These are phyloP conservation scores for Athene noctua DNA, from an alignment of 2,113 vertebrate genomes.

Conservation along the genomic window DNA sequence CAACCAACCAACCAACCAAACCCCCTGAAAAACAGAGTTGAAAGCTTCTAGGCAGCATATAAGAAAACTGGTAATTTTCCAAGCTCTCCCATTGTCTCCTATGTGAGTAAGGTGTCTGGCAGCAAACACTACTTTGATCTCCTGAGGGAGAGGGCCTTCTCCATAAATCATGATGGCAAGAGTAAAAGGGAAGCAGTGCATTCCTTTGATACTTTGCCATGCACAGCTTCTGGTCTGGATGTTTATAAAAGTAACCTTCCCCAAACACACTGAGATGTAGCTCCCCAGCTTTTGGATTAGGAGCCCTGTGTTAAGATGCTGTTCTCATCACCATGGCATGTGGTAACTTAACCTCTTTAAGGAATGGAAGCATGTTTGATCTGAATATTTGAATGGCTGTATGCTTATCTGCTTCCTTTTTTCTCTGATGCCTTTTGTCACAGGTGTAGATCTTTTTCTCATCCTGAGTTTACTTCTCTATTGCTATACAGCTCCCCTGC, in stretches of 20 bases:
- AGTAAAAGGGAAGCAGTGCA: not conserved
- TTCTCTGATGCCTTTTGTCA: not conserved
- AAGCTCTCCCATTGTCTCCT: not conserved
- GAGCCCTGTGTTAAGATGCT: not conserved
- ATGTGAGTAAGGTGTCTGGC: not conserved
- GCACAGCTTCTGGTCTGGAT: not conserved
- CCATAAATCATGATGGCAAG: not conserved
- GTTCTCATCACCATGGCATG: accelerated
- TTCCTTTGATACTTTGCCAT: not conserved
- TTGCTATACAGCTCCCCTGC: not conserved
- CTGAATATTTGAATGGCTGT: not conserved
- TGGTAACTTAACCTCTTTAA: not conserved
- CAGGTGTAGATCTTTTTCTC: not conserved
- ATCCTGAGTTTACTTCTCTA: not conserved
- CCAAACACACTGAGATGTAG: accelerated
- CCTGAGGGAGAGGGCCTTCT: not conserved
- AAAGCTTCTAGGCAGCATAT: not conserved
- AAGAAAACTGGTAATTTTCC: not conserved
- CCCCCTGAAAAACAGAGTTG: no score
- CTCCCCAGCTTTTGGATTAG: not conserved
- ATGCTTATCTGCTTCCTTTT: not conserved
- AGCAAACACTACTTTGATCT: not conserved
- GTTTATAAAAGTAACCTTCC: not conserved
- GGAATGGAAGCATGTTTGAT: not conserved
- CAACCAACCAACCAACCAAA: no score